A percentile compares a stretch with the other conserved stretches of the same genome.
phyloP scores from a whole-genome alignment of 2,888 invertebrate species.

The Parelbella ahira region DNA sequence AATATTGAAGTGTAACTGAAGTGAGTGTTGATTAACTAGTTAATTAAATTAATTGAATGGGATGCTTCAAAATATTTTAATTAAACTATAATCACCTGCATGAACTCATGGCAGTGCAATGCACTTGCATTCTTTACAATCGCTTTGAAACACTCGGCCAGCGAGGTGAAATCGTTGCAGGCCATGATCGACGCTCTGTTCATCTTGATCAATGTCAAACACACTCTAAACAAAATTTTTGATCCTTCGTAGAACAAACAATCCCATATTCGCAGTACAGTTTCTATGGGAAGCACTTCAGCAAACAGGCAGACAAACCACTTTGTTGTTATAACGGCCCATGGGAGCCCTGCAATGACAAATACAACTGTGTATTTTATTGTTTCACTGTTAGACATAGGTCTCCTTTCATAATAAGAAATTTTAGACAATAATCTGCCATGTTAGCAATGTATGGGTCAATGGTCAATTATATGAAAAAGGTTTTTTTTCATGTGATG shows the following conservation, averaged over 20 bases:
- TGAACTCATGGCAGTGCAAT: constrained; percentile 93
- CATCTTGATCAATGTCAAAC: constrained; percentile 88
- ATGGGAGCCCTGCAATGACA: constrained; percentile 84
- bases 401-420: no score
- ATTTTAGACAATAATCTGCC: no score
- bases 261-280: constrained; percentile 97
- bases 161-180: constrained; percentile 89
- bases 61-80: no score
- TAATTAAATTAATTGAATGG: no score
- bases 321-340: constrained; percentile 95
- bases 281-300: constrained; percentile 96
- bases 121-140: constrained; percentile 89
- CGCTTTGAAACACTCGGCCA: constrained; percentile 90
- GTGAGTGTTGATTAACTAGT: no score
- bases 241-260: constrained; percentile 96
- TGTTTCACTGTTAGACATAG: no score
- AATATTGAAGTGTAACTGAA: no score
- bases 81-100: constrained; percentile 86
- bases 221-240: constrained; percentile 94
- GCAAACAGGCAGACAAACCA: constrained; percentile 98
- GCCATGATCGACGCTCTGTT: constrained; percentile 86
- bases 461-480: no score
- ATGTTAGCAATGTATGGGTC: no score
- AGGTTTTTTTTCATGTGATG: no score
- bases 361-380: no score